Conservation (phyloP, 2,113 vertebrate genomes). For the Scopus umbretta region DNA sequence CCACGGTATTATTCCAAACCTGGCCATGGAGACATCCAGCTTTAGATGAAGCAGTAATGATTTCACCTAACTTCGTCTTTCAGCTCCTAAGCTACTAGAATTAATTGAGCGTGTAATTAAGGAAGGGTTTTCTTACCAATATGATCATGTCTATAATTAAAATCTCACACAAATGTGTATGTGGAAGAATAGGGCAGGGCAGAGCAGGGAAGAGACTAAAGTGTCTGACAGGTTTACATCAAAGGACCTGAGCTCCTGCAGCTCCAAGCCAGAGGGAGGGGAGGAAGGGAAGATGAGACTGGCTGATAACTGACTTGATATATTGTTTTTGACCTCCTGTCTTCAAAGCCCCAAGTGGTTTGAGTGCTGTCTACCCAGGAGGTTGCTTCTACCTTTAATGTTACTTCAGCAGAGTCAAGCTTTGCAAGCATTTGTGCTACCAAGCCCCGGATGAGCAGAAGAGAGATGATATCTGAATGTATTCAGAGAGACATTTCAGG, state of each 20-base stretch:
- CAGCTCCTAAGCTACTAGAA: conserved; percentile 19
- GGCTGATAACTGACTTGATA: conserved; percentile 24
- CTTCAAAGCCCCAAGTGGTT: conserved; percentile 41
- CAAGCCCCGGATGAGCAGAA: not conserved
- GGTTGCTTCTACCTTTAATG: conserved; percentile 9
- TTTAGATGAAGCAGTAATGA: conserved; percentile 22
- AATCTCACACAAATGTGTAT: conserved; percentile 30
- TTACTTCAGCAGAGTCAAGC: not conserved
- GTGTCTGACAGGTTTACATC: conserved; percentile 53
- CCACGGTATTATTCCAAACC: not conserved
- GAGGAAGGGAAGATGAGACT: conserved; percentile 6
- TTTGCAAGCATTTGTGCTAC: not conserved
- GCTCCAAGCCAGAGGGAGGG: conserved; percentile 40
- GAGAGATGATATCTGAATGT: not conserved
- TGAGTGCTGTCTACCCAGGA: not conserved
- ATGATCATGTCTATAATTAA: conserved; percentile 55
- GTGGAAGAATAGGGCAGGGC: conserved; percentile 32
- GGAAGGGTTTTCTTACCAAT: conserved; percentile 52
- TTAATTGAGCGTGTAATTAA: conserved; percentile 64
- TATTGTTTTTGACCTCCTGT: conserved; percentile 29
- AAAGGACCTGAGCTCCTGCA: conserved; percentile 30
- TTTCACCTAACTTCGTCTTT: conserved; percentile 30
- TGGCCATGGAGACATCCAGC: not conserved
- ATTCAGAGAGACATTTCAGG: not conserved
- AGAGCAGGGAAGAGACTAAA: not conserved